These are phyloP conservation scores for Drosophila pallidifrons DNA, from an alignment of 1,140 invertebrate genomes.

Conservation along the genomic window DNA sequence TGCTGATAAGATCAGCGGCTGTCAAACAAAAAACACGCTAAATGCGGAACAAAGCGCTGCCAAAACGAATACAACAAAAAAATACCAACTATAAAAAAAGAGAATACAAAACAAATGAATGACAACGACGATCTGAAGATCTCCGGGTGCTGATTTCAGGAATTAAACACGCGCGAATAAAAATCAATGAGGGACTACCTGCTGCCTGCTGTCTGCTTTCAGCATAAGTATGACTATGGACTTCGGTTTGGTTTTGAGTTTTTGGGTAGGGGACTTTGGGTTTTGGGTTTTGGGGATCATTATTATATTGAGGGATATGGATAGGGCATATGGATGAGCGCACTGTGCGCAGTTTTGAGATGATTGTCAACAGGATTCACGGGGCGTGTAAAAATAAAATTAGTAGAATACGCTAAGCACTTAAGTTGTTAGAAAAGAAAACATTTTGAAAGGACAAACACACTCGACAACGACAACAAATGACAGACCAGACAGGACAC, in stretches of 20 bases:
- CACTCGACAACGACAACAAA: conserved; percentile 42
- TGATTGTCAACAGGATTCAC: conserved; percentile 74
- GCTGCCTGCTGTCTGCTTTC: conserved; percentile 6
- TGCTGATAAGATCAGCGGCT: conserved; percentile 79
- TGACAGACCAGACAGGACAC: conserved; percentile 26
- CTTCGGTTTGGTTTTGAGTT: background rate
- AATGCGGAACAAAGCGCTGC: conserved; percentile 67
- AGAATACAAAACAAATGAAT: conserved; percentile 59
- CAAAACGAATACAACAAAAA: conserved; percentile 36
- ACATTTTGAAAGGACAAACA: conserved; percentile 82
- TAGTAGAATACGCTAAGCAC: conserved; percentile 75
- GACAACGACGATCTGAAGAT: conserved; percentile 74
- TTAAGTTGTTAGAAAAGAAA: conserved; percentile 81
- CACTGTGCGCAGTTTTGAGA: conserved; percentile 56
- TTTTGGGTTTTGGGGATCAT: conserved; percentile 39
- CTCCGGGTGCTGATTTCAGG: conserved; percentile 70
- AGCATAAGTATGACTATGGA: background rate
- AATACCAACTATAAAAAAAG: conserved; percentile 34
- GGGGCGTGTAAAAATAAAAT: conserved; percentile 70
- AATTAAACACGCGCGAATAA: conserved; percentile 81
- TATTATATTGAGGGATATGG: conserved; percentile 39
- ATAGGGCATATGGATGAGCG: conserved; percentile 62
- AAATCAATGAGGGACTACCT: conserved; percentile 68
- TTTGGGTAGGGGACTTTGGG: background rate
- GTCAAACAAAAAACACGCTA: conserved; percentile 47